Evolutionary conservation across 2,888 invertebrate species (phyloP).

Genomic region (Tetragonula carbonaria): DNA sequence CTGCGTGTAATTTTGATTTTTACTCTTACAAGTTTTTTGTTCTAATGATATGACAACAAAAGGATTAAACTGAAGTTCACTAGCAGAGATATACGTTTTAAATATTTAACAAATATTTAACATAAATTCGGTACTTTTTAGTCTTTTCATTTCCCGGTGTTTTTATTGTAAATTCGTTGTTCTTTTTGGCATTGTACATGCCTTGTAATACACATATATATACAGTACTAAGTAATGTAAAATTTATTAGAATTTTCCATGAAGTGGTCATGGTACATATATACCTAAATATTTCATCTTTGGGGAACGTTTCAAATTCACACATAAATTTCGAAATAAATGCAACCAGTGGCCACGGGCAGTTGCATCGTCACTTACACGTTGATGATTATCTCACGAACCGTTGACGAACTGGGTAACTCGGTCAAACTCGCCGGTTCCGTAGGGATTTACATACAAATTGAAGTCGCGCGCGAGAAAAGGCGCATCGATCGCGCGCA

Average conservation of each 20-base stretch:
- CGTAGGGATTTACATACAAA: constrained; percentile 61
- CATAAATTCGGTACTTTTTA: background rate
- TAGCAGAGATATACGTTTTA: too few relatives aligned
- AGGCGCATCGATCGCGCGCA: constrained; percentile 34
- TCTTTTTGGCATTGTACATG: background rate
- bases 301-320: background rate
- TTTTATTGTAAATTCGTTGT: background rate
- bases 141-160: background rate
- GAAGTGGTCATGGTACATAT: background rate
- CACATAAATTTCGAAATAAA: constrained; percentile 40
- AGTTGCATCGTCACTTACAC: background rate
- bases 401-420: constrained; percentile 56
- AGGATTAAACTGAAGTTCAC: too few relatives aligned
- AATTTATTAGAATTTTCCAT: background rate
- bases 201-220: background rate
- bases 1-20: too few relatives aligned
- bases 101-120: background rate
- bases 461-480: constrained; percentile 44
- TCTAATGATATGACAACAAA: too few relatives aligned
- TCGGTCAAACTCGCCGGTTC: constrained; percentile 52
- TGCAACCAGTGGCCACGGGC: constrained; percentile 9
- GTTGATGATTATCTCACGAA: constrained; percentile 44
- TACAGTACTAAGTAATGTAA: background rate
- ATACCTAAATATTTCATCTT: too few relatives aligned
- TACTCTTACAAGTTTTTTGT: too few relatives aligned